Evolutionary conservation across 2,797 vertebrate species (phyloP).

Genomic region (Notoglanidium macrostoma): DNA sequence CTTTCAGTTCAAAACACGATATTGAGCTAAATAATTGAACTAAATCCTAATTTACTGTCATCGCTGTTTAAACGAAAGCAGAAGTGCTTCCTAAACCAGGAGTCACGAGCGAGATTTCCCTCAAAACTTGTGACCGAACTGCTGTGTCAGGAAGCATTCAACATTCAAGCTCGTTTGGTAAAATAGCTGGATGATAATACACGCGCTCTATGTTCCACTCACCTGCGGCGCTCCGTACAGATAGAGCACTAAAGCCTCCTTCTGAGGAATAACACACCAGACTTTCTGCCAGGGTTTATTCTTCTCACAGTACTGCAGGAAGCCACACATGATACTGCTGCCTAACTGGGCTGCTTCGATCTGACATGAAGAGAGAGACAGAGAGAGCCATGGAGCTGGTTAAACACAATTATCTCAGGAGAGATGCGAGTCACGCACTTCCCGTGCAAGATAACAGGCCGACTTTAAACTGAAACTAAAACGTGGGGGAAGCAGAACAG

Average conservation of each 20-base stretch:
- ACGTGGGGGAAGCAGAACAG: constrained; percentile 1
- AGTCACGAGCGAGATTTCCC: not conserved
- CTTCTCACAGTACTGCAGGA: constrained; percentile 96
- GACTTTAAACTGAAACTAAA: constrained; percentile 24
- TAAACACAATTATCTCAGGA: not conserved
- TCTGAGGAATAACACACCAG: constrained; percentile 96
- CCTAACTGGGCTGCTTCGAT: constrained; percentile 95
- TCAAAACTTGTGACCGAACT: constrained; percentile 2
- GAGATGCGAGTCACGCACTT: not conserved
- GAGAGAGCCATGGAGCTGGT: not conserved
- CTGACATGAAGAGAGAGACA: constrained; percentile 64
- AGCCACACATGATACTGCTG: constrained; percentile 93
- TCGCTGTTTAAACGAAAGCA: constrained; percentile 4
- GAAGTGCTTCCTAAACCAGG: constrained; percentile 17
- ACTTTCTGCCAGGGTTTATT: constrained; percentile 94
- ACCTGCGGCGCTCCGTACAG: constrained; percentile 97
- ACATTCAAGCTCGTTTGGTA: not conserved
- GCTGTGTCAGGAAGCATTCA: not conserved
- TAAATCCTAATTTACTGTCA: not conserved
- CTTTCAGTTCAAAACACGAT: not conserved
- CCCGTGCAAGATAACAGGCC: not conserved
- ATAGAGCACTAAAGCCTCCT: constrained; percentile 92
- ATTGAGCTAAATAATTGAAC: not conserved
- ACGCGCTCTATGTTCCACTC: constrained; percentile 6
- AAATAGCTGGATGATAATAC: no score